Evolutionary conservation across 2,797 vertebrate genomes (phyloP).

Genomic region (Momotus momota): DNA sequence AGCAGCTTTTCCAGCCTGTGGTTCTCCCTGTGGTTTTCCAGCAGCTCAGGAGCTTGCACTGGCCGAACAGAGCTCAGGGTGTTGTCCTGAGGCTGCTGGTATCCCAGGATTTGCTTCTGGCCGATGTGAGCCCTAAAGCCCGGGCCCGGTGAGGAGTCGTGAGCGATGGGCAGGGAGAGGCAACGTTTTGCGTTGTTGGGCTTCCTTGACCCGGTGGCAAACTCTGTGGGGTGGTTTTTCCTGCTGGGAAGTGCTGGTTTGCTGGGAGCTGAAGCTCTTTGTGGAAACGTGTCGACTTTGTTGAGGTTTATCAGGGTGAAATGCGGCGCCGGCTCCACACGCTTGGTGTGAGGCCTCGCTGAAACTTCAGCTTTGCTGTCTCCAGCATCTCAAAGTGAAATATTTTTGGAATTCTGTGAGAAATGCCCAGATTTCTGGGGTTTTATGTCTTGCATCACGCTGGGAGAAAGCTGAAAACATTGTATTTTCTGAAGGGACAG

Average conservation of each 20-base stretch:
- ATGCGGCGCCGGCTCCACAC: fast-evolving
- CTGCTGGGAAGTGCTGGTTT: background rate
- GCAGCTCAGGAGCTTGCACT: background rate
- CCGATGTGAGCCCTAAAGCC: background rate
- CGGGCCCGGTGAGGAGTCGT: background rate
- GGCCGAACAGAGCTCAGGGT: fast-evolving
- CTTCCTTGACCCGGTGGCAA: background rate
- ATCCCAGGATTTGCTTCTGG: fast-evolving
- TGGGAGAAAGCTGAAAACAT: background rate
- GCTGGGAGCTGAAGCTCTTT: background rate
- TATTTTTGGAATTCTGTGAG: background rate
- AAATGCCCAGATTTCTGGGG: background rate
- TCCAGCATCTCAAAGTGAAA: background rate
- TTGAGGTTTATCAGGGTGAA: background rate
- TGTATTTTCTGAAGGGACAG: fast-evolving
- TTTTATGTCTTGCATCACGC: background rate
- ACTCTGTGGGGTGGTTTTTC: background rate
- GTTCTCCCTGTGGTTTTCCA: background rate
- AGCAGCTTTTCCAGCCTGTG: background rate
- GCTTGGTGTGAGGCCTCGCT: fast-evolving
- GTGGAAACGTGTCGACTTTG: fast-evolving
- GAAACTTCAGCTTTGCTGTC: background rate
- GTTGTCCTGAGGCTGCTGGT: background rate
- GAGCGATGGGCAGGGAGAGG: background rate
- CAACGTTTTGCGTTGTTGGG: background rate